Evolutionary conservation across 2,888 invertebrate species (phyloP), one percentile per base, ranked within the genome.

Genomic region (Serripes groenlandicus): DNA sequence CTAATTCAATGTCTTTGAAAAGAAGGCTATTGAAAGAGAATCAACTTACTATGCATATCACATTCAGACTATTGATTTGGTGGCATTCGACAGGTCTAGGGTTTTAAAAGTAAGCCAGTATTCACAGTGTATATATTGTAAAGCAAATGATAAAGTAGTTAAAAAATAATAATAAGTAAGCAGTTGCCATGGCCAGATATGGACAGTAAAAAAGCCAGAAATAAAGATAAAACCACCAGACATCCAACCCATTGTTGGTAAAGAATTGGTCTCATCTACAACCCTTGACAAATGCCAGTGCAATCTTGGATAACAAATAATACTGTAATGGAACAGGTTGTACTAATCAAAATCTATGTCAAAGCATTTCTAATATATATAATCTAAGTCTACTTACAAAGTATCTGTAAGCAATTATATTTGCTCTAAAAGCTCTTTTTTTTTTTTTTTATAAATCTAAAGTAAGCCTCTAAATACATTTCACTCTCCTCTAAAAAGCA

Each of bases 211-310:
- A 66, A 66, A 42, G 42, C 66, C 23, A 42, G 42, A 66, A 66
- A 42, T 62, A 37, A 66, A 42, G 37, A 66, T 23, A 56, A 66
- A 66, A 37, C 66, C 66, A 66, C 66, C 66, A 66, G 66, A 66
- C 66, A 66, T 42, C 66, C 34, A 42, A 66, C 11, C 66, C 37
- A 37, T 66, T 42, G 26, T 66, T 66, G 66, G 66, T n/a, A 66
- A 66, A 66, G 66, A 66, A 66, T 42, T 66, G 34, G 5, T 23
- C 42, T 34, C 42, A 70, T 54, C 32, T 54, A 70, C 70, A 70
- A 56, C 70, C 70, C 32, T 49, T 70, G 70, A 56, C 70, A 70
- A 70, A 70, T 70, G 54, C 26, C 70, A n/a, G 23, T 30, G 23
- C 52, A 49, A 30, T 70, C 49, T 70, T 21, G n/a, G n/a, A 23